Evolutionary conservation across 2,888 invertebrate genomes (phyloP).

Genomic region (Chymomyza procnemis): DNA sequence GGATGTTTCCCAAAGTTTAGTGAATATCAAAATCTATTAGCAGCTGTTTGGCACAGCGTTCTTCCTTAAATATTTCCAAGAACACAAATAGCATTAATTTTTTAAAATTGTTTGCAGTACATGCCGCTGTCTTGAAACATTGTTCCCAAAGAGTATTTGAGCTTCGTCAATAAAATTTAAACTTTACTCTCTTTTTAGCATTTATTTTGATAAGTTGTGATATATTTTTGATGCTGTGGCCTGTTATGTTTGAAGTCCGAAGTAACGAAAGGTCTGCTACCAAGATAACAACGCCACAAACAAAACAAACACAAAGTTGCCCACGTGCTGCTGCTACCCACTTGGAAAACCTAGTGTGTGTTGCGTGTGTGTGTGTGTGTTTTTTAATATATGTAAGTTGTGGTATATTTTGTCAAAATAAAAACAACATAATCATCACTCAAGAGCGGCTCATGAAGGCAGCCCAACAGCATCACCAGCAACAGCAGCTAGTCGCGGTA

Average conservation of each 20-base stretch:
- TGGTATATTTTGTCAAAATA: not conserved
- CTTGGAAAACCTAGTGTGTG: not conserved
- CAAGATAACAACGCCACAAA: not conserved
- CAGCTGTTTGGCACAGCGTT: no score
- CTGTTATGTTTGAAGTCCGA: not conserved
- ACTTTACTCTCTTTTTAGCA: no score
- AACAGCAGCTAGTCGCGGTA: slow-evolving; percentile 19
- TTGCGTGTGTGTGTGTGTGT: not conserved
- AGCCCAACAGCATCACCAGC: not conserved
- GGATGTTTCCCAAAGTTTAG: no score
- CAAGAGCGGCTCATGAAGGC: slow-evolving; percentile 5
- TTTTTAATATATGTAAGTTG: not conserved
- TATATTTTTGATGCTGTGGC: not conserved
- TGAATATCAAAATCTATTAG: no score
- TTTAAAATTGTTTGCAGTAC: no score
- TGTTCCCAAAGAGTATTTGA: not conserved
- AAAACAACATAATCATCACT: slow-evolving; percentile 33
- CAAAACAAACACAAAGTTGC: slow-evolving; percentile 12
- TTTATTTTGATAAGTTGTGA: slow-evolving; percentile 18
- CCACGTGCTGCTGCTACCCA: slow-evolving; percentile 34
- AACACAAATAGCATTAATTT: no score
- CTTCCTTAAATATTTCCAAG: no score
- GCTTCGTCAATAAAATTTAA: not conserved
- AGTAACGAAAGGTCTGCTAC: not conserved
- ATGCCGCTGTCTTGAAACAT: no score